A percentile compares a stretch with the other conserved stretches of the same genome.
These are phyloP conservation scores for Druon quercuslanigerum DNA, from an alignment of 1,140 invertebrate species.

Conservation along the genomic window DNA sequence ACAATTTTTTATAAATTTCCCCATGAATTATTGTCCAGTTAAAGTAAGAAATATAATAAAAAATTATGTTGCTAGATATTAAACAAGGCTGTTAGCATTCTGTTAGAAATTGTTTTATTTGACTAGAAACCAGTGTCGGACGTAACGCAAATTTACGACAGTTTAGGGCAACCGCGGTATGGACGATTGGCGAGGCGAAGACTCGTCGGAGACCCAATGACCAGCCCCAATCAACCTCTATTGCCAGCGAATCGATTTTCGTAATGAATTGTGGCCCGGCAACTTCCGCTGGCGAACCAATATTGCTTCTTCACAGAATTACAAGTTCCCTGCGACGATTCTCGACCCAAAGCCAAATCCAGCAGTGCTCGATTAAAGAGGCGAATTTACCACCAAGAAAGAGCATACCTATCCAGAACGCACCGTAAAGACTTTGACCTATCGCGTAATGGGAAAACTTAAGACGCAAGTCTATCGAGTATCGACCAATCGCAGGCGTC, in stretches of 20 bases:
- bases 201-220: conserved; percentile 48
- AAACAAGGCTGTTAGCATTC: too few species aligned
- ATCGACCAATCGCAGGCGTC: not conserved
- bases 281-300: conserved; percentile 57
- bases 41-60: too few species aligned
- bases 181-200: conserved; percentile 45
- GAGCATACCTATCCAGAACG: not conserved
- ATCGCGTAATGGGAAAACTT: conserved; percentile 11
- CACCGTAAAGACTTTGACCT: not conserved
- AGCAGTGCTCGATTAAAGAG: conserved; percentile 53
- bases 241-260: conserved; percentile 65
- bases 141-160: conserved; percentile 46
- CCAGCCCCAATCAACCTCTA: conserved; percentile 65
- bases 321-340: conserved; percentile 57
- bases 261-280: conserved; percentile 66
- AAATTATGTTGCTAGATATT: too few species aligned
- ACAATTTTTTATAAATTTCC: too few species aligned
- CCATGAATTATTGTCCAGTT: too few species aligned
- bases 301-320: conserved; percentile 67
- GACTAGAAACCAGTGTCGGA: not conserved
- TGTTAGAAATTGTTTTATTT: too few species aligned
- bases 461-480: conserved; percentile 1
- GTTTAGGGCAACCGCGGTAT: conserved; percentile 43
- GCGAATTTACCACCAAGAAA: conserved; percentile 33
- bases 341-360: conserved; percentile 50